Conservation (phyloP, 2,888 invertebrate species). For the Caprella mutica region DNA sequence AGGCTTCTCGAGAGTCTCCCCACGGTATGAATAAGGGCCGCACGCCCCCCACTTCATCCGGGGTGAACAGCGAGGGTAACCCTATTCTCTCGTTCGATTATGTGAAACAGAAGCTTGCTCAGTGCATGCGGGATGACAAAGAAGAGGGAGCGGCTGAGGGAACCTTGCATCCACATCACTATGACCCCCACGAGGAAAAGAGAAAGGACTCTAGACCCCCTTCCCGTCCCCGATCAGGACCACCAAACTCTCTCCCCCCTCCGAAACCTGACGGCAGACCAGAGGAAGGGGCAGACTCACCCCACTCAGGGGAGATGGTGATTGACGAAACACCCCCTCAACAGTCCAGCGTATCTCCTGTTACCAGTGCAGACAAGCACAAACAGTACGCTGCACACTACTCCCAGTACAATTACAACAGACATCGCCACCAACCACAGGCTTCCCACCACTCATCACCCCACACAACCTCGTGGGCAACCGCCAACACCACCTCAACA, state of each 20-base stretch:
- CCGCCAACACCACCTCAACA: conserved; percentile 13
- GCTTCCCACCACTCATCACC: not conserved
- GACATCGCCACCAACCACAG: not conserved
- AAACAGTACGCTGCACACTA: not conserved
- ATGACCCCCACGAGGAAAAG: conserved; percentile 20
- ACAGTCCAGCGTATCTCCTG: not conserved
- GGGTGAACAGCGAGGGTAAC: not conserved
- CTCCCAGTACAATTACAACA: not conserved
- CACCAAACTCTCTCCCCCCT: no score
- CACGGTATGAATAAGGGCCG: not conserved
- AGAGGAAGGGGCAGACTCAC: conserved; percentile 29
- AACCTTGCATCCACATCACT: conserved; percentile 23
- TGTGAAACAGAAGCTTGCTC: conserved; percentile 26
- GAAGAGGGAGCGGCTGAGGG: not conserved
- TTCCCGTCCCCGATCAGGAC: conserved; percentile 29
- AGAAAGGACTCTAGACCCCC: conserved; percentile 21
- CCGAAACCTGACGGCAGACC: conserved; percentile 13
- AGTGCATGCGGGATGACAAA: conserved; percentile 23
- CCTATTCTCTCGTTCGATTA: conserved; percentile 22
- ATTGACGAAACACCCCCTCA: conserved; percentile 30
- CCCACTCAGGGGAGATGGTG: conserved; percentile 33
- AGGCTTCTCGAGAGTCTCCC: conserved; percentile 17
- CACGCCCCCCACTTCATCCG: not conserved
- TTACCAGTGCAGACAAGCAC: not conserved
- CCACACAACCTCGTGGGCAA: conserved; percentile 2